Evolutionary conservation across 2,888 invertebrate species (phyloP).

Genomic region (Pseudococcus viburni): DNA sequence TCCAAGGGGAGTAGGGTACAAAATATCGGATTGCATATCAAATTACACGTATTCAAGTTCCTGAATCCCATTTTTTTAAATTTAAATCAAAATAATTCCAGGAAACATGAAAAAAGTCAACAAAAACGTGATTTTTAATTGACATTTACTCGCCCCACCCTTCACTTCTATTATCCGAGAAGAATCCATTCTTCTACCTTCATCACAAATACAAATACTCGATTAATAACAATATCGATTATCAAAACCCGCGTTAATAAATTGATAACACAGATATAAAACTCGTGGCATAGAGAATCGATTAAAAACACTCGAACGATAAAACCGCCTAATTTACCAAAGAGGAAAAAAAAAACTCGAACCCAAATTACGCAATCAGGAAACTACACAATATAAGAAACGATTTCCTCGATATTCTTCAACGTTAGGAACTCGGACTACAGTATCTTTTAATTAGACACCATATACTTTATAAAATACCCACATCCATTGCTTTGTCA

Average conservation of each 20-base stretch:
- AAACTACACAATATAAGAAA: neutral
- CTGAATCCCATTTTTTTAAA: too few species aligned
- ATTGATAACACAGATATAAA: conserved; percentile 1
- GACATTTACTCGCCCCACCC: too few species aligned
- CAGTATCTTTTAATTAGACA: neutral
- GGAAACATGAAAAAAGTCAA: too few species aligned
- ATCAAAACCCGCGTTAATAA: neutral
- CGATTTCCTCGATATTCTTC: neutral
- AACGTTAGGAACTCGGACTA: neutral
- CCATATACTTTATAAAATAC: neutral
- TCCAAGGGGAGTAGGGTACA: too few species aligned
- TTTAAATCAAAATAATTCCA: too few species aligned
- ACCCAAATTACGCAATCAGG: neutral
- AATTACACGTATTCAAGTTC: too few species aligned
- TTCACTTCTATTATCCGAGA: too few species aligned
- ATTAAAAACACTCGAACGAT: conserved; percentile 12
- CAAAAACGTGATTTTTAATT: too few species aligned
- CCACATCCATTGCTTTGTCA: neutral
- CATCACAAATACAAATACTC: too few species aligned
- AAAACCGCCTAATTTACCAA: neutral
- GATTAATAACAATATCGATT: neutral
- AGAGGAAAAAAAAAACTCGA: neutral
- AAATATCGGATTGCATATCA: too few species aligned
- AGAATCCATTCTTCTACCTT: too few species aligned
- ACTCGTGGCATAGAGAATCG: neutral